A percentile compares a stretch with the other conserved stretches of the same genome.
phyloP scores from a whole-genome alignment of 2,797 vertebrate genomes.

The Knipowitschia caucasica region DNA sequence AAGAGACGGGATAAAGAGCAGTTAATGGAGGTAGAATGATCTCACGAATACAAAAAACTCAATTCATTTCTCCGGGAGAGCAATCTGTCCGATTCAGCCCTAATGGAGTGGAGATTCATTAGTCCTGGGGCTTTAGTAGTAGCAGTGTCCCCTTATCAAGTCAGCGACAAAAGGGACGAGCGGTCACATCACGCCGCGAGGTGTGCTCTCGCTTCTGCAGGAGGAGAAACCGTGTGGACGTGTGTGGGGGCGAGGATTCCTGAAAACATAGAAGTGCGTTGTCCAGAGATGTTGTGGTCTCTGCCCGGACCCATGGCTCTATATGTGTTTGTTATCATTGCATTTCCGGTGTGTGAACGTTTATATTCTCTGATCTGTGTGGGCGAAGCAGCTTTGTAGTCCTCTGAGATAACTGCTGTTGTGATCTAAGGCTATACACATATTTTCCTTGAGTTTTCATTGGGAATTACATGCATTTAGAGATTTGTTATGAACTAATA shows the following conservation, averaged over 20 bases:
- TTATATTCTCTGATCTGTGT: too few relatives aligned
- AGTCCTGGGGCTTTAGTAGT: slow-evolving; percentile 76
- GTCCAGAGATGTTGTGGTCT: too few relatives aligned
- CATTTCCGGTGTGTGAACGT: too few relatives aligned
- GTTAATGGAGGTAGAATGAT: slow-evolving; percentile 89
- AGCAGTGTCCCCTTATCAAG: slow-evolving; percentile 76
- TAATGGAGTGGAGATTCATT: slow-evolving; percentile 90
- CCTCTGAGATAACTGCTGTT: too few relatives aligned
- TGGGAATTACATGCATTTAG: too few relatives aligned
- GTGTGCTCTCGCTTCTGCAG: slow-evolving; percentile 15
- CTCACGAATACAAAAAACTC: slow-evolving; percentile 89
- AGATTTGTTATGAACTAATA: too few relatives aligned
- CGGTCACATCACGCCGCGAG: slow-evolving; percentile 21
- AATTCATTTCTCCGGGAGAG: slow-evolving; percentile 88
- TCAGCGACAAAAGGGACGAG: slow-evolving; percentile 77
- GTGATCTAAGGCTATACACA: too few relatives aligned
- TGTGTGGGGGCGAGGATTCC: slow-evolving; percentile 1
- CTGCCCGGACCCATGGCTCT: too few relatives aligned
- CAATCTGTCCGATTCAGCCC: slow-evolving; percentile 84
- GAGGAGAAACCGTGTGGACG: slow-evolving; percentile 3
- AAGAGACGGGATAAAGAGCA: slow-evolving; percentile 88
- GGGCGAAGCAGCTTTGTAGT: too few relatives aligned
- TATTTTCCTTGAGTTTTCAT: too few relatives aligned
- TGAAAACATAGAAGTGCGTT: too few relatives aligned
- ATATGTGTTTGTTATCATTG: too few relatives aligned